These are phyloP conservation scores for Leuciscus idus DNA, from an alignment of 2,113 vertebrate species.

Conservation along the genomic window DNA sequence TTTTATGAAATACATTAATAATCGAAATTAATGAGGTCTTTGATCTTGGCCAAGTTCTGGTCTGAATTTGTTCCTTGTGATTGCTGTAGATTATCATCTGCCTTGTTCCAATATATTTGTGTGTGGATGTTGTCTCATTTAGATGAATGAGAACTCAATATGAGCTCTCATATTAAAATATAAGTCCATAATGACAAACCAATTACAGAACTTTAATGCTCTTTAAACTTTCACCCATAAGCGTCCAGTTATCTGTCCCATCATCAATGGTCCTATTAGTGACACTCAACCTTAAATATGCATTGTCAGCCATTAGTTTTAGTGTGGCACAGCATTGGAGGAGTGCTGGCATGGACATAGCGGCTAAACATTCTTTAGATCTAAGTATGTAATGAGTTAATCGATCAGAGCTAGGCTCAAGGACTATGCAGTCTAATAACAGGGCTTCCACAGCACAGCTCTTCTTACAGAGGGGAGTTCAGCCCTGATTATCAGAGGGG, in stretches of 20 bases:
- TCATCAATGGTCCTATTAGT: background rate
- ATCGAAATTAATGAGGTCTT: background rate
- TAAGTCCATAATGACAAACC: slow-evolving; percentile 1
- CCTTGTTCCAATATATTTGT: slow-evolving; percentile 8
- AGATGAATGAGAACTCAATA: slow-evolving; percentile 7
- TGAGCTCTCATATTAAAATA: slow-evolving; percentile 3
- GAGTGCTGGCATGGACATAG: background rate
- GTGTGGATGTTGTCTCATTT: background rate
- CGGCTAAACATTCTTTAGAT: slow-evolving; percentile 26
- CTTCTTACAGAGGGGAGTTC: slow-evolving; percentile 50
- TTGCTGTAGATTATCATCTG: background rate
- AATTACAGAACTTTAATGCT: slow-evolving; percentile 27
- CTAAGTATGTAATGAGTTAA: slow-evolving; percentile 50
- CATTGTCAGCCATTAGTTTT: slow-evolving; percentile 29
- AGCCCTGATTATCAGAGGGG: slow-evolving; percentile 57
- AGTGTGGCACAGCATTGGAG: background rate
- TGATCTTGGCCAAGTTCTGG: background rate
- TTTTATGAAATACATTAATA: background rate
- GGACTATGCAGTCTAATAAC: slow-evolving; percentile 48
- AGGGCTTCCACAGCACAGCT: slow-evolving; percentile 41
- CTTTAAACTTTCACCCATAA: background rate
- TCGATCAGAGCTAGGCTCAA: slow-evolving; percentile 46
- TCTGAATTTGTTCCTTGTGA: background rate
- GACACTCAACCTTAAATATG: slow-evolving; percentile 5
- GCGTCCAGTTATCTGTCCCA: background rate